Evolutionary conservation across 2,888 invertebrate genomes (phyloP), one percentile per base, ranked within the genome.

Genomic region (Thereva nobilitata): DNA sequence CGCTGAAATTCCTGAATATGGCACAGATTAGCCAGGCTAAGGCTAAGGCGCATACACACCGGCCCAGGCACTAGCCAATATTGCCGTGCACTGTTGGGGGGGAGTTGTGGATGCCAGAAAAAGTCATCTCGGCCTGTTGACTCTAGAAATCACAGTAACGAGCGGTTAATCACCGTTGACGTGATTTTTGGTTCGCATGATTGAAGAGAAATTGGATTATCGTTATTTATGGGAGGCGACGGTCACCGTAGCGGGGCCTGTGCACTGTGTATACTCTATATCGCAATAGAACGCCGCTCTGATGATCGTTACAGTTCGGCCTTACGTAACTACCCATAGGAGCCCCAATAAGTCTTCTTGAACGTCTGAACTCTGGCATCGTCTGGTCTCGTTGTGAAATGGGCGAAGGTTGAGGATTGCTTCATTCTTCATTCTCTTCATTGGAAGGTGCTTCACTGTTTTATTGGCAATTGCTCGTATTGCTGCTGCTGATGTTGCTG

Each of bases 161-260:
- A 67, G 59, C 57, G 55, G 61, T 50, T 66, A 66, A 66, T 68
- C 65, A 68, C 66, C 38, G 56, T 68, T 68, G 68, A 68, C 68
- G 68, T 66, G 66, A 68, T 66, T 66, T 66, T 68, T 42, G 56
- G 66, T 67, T 68, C 63, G 66, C 66, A 64, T 64, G 68, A 67
- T 68, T 68, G 64, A 59, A 66, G 66, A 67, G 66, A 68, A 68
- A 67, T 67, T 67, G 50, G 56, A 64, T 64, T 64, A 53, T 64
- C 64, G 41, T 64, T 64, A 64, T 64, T 64, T 64, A 64, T 64
- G 64, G 64, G 35, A 64, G 44, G 38, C 63, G 41, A 64, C 63
- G 42, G 40, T 63, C 34, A 34, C 52, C 10, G 52, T 9, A 4
- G 44, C 3, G 23, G 1, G 23, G 23, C 1, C 23, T 2, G n/a